Conservation (phyloP, 2,888 invertebrate genomes). For the Epinotia brunnichana region DNA sequence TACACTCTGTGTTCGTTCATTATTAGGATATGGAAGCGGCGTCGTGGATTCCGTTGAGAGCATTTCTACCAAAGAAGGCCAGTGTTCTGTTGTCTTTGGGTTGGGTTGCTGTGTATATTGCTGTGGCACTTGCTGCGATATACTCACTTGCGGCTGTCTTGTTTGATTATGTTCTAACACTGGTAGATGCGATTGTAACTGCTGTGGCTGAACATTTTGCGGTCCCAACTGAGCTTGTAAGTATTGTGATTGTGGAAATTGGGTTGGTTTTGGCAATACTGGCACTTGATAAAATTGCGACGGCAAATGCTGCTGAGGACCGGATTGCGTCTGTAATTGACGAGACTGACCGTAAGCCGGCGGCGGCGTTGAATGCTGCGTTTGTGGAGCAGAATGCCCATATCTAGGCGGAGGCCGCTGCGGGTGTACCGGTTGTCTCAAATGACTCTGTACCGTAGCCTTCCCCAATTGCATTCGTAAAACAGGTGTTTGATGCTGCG, state of each 20-base stretch:
- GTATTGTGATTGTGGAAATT: not conserved
- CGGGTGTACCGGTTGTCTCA: not conserved
- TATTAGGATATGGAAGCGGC: constrained; percentile 1
- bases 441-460: not conserved
- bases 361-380: not conserved
- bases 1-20: not conserved
- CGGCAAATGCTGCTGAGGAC: not conserved
- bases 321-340: not conserved
- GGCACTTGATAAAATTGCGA: not conserved
- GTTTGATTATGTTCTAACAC: constrained; percentile 1
- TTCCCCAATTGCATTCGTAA: constrained; percentile 1
- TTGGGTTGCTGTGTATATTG: constrained; percentile 10
- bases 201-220: constrained; percentile 1
- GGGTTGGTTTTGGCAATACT: not conserved
- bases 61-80: constrained; percentile 4
- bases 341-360: constrained; percentile 2
- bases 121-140: constrained; percentile 4
- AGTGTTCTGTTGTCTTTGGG: not conserved
- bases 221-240: not conserved
- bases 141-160: not conserved
- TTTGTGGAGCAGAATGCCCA: not conserved
- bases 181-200: not conserved
- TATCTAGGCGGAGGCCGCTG: constrained; percentile 5
- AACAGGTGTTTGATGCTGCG: not conserved
- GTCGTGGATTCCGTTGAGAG: not conserved